phyloP scores from a whole-genome alignment of 2,113 vertebrate species.

The Collichthys lucidus region DNA sequence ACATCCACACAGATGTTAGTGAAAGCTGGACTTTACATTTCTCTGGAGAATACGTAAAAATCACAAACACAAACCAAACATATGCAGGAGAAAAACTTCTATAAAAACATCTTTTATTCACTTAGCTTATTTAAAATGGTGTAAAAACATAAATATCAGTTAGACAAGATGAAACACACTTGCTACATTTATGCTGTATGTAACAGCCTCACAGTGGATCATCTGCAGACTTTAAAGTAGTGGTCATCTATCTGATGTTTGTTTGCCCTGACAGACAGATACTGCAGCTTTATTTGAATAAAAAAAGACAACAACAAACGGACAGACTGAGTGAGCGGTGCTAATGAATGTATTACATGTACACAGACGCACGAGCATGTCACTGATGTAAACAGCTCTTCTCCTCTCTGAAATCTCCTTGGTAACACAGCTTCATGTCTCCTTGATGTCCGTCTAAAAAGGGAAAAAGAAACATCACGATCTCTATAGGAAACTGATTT shows the following conservation, averaged over 20 bases:
- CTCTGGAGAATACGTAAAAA: slow-evolving; percentile 13
- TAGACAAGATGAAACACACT: slow-evolving; percentile 2
- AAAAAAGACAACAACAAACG: not conserved
- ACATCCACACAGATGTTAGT: slow-evolving; percentile 28
- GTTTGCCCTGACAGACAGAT: slow-evolving; percentile 1
- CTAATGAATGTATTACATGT: slow-evolving; percentile 1
- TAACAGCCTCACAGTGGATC: slow-evolving; percentile 9
- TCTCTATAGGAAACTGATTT: not conserved
- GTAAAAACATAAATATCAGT: slow-evolving; percentile 43
- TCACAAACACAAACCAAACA: not conserved
- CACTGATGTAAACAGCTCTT: not conserved
- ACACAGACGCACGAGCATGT: not conserved
- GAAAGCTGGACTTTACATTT: not conserved
- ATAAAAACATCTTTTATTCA: slow-evolving; percentile 64
- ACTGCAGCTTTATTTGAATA: slow-evolving; percentile 18
- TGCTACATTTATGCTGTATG: slow-evolving; percentile 18
- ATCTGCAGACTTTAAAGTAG: slow-evolving; percentile 1
- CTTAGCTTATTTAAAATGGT: slow-evolving; percentile 26
- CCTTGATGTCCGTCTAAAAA: slow-evolving; percentile 36
- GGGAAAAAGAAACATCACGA: not conserved
- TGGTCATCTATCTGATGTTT: not conserved
- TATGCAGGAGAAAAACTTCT: not conserved
- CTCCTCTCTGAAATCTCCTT: slow-evolving; percentile 3
- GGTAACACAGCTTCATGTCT: slow-evolving; percentile 34
- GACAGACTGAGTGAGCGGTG: not conserved